Base-by-base conservation (phyloP, 1,140 invertebrate genomes). In the Drosophila ironensis region DNA sequence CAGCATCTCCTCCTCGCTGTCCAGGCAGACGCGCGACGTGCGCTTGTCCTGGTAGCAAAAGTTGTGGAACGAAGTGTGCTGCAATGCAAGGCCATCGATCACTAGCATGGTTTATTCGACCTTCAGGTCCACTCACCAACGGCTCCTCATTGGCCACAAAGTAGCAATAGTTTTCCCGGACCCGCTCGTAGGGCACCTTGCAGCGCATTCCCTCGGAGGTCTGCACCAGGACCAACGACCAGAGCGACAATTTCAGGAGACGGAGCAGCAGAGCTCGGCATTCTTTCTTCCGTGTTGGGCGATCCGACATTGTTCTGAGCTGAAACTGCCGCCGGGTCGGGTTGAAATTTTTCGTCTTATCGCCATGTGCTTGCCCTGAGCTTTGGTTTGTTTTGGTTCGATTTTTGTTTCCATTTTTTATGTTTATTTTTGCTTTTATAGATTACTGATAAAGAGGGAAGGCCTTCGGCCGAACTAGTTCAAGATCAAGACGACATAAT, bases 1-100 rank as follows among this genome's bases (percentile, higher is more conserved):
- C 1, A 30, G 54, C 80, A 84, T 84, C 56, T 84, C 74, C 44
- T 63, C 60, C 4, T 33, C 60, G 52, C 66, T 86, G 17, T 84
- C 80, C 14, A 84, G 46, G 41, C 80, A 86, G 2, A 84, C 66
- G 8, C 78, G 69, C 1, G 78, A 86, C 1, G 78, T 86, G 4
- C 73, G 51, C 35, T 86, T 84, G 2, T 84, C 78, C 64, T 78
- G 70, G 22, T 84, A 84, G 64, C 78, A 84, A 17, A 71, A 60
- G 33, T 84, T 78, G 52, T 84, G 82, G 14, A 84, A 84, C n/a
- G 78, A 86, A 1, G 46, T 84, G 19, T 69, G 57, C 78, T 82
- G 8, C 2, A 8, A n/a, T n/a, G n/a, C n/a, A n/a, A n/a, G n/a
- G n/a, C n/a, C n/a, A n/a, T n/a, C n/a, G n/a, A n/a, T n/a, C n/a